Percentiles rank a stretch among this genome's conserved stretches.
These are phyloP conservation scores for Cranoglanis bouderius DNA, from an alignment of 2,113 vertebrate species.

Conservation along the genomic window DNA sequence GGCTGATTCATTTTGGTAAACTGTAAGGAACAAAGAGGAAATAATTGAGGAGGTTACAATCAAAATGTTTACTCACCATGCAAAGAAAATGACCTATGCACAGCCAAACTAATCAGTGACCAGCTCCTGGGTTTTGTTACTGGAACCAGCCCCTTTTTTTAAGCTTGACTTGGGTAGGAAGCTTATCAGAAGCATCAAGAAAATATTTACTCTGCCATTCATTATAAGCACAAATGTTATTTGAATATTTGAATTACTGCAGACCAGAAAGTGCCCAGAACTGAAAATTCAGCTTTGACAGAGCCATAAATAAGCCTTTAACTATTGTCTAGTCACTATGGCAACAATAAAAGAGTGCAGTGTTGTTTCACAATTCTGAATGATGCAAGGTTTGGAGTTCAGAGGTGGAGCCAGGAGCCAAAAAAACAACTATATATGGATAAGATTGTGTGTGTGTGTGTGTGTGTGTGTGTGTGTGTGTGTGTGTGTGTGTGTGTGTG, in stretches of 20 bases:
- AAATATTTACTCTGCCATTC: not conserved
- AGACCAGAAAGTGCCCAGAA: not conserved
- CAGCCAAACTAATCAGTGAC: not conserved
- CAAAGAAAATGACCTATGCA: not conserved
- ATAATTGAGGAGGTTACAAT: not conserved
- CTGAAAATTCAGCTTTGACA: slow-evolving; percentile 2
- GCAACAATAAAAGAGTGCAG: slow-evolving; percentile 41
- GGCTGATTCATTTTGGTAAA: not conserved
- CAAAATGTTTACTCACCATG: not conserved
- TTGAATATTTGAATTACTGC: not conserved
- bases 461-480: slow-evolving; percentile 37
- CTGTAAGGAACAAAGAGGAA: not conserved
- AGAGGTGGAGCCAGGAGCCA: slow-evolving; percentile 11
- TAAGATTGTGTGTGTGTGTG: not conserved
- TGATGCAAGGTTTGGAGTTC: slow-evolving; percentile 26
- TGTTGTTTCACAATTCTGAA: slow-evolving; percentile 34
- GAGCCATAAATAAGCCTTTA: slow-evolving; percentile 29
- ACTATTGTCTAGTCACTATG: slow-evolving; percentile 43
- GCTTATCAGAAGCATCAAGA: not conserved
- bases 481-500: slow-evolving; percentile 41
- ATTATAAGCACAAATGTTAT: not conserved
- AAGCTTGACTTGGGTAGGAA: not conserved
- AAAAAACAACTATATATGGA: slow-evolving; percentile 30
- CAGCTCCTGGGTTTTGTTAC: not conserved
- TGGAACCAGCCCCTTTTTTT: not conserved